Conservation (phyloP, 2,888 invertebrate species). For the Nineta flava region DNA sequence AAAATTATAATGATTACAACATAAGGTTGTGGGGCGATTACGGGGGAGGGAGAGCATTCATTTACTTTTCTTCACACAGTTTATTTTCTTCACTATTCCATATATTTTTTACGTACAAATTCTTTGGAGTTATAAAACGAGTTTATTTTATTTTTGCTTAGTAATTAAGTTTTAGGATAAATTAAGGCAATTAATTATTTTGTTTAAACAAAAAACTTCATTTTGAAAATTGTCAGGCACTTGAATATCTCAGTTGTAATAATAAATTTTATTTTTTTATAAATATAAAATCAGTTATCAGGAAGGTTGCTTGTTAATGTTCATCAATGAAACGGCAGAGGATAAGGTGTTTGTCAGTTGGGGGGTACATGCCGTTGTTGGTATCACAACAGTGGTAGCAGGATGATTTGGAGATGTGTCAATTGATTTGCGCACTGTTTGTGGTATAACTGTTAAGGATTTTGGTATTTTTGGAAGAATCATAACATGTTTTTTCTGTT, state of each 20-base stretch:
- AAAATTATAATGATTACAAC: no score
- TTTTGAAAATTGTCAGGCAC: conserved; percentile 3
- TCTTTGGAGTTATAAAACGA: not conserved
- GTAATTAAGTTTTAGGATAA: not conserved
- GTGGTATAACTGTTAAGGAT: conserved; percentile 65
- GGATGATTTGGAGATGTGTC: conserved; percentile 10
- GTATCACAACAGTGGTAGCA: not conserved
- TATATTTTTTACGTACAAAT: not conserved
- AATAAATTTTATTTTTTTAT: no score
- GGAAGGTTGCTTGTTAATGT: conserved; percentile 3
- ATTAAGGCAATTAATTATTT: not conserved
- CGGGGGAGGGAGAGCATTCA: no score
- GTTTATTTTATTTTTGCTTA: no score
- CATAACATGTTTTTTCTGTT: conserved; percentile 24
- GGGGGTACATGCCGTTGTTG: no score
- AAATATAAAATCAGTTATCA: not conserved
- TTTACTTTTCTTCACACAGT: no score
- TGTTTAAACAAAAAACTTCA: no score
- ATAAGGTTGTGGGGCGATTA: no score
- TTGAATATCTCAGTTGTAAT: conserved; percentile 7
- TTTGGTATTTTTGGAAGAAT: conserved; percentile 66
- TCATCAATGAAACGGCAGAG: no score
- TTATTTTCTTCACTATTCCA: not conserved
- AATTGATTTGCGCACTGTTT: conserved; percentile 29
- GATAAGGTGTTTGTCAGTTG: no score